Base-by-base conservation (phyloP, 2,888 invertebrate genomes). In the Eristalis tenax region DNA sequence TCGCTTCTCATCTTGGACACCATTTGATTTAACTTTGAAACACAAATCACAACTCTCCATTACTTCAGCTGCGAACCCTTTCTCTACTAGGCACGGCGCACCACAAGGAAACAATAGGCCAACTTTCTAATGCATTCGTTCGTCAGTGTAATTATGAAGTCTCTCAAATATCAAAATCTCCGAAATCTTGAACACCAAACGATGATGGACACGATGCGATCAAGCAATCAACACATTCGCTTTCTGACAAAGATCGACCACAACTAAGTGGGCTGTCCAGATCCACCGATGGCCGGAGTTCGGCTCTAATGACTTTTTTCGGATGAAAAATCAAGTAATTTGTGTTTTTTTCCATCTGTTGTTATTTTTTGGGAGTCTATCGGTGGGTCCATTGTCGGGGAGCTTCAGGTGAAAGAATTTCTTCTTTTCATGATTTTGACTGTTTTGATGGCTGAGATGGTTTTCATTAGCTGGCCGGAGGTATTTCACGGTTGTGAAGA, bases 401-500 rank as follows among this genome's bases (percentile, higher is more conserved):
- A 23, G 23, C n/a, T 50, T 23, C 8, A 15, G 59, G 59, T 59
- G 26, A 59, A 59, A 59, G 59, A 23, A 59, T 59, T 59, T 59
- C 59, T 59, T 59, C 26, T 59, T 59, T 59, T 59, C 59, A 26
- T 8, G 50, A 18, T 18, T 50, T 50, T 18, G 50, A 18, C 50
- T 50, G 50, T 50, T 50, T 50, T 50, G 50, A 50, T 50, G 50
- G 50, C 50, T 50, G 18, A 10, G 50, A 50, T 50, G 50, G 50
- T 50, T 65, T 71, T 79, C 71, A 73, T 79, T 71, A 50, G 50
- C 10, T 73, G 43, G 71, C 66, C 65, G 59, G 26, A 76, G 64
- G 73, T 68, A 85, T 71, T 80, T 85, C 68, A 76, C 63, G 80
- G 84, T 15, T 63, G 57, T 76, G 61, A 66, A 80, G 70, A 74